Conservation (phyloP, 2,113 vertebrate genomes). For the Triplophysa rosa region DNA sequence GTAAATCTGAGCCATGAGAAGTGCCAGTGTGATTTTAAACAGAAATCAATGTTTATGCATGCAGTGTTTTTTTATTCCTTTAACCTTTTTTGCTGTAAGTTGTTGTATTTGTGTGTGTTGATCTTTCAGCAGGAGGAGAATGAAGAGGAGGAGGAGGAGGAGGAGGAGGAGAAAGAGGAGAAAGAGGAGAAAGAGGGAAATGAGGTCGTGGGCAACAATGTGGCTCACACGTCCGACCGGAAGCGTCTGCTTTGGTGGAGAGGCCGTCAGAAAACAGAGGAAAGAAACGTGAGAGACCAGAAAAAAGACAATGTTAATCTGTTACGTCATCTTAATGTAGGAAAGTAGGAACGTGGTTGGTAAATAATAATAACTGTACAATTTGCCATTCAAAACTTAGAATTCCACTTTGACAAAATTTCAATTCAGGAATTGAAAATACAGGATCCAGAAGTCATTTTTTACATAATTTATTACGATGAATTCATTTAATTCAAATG, state of each 20-base stretch:
- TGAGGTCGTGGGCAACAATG: slow-evolving; percentile 69
- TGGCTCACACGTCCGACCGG: slow-evolving; percentile 77
- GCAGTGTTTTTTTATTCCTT: too few species aligned
- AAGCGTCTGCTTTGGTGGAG: slow-evolving; percentile 88
- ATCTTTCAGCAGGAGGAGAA: slow-evolving; percentile 66
- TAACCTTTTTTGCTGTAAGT: not conserved
- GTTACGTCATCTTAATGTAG: too few species aligned
- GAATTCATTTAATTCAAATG: too few species aligned
- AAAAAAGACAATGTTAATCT: not conserved
- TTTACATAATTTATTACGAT: too few species aligned
- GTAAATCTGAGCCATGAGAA: slow-evolving; percentile 61
- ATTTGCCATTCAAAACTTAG: too few species aligned
- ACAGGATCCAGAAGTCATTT: too few species aligned
- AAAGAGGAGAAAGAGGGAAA: slow-evolving; percentile 76
- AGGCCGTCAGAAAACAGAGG: slow-evolving; percentile 85
- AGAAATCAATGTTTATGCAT: slow-evolving; percentile 36
- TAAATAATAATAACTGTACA: too few species aligned
- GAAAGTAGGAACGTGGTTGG: too few species aligned
- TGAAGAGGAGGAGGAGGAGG: slow-evolving; percentile 72
- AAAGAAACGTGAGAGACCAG: slow-evolving; percentile 82
- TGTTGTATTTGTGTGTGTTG: slow-evolving; percentile 46
- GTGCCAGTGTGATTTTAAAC: slow-evolving; percentile 16
- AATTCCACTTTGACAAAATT: too few species aligned
- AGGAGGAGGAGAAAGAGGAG: slow-evolving; percentile 61
- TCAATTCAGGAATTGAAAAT: too few species aligned